Evolutionary conservation across 2,797 vertebrate genomes (phyloP), one percentile per base, ranked within the genome.

Genomic region (Xiphorhynchus erythropygius): DNA sequence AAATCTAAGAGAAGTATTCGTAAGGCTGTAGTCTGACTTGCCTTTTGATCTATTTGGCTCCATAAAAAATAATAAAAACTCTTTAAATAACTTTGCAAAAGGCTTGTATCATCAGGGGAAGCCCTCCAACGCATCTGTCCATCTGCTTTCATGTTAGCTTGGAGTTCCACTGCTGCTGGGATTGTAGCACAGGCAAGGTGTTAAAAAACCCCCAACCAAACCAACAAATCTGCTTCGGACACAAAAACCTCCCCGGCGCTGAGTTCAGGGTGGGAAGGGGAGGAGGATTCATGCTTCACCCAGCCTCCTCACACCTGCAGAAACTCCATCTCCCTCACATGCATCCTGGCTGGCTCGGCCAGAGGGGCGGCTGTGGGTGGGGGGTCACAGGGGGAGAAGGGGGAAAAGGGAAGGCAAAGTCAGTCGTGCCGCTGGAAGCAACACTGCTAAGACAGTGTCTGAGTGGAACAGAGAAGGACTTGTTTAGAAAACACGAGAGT

Each of bases 381-480:
- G 46, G 28, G 52, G 11, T n/a, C 25, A 32, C 65, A 24, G 59
- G 24, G 57, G 65, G 17, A 28, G 37, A 49, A 49, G 52, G 85
- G 68, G 46, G 39, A 59, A 83, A 69, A 79, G 87, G 92, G 68
- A 89, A 95, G 89, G 93, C 18, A 3, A 90, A 93, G 84, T 68
- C 89, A 78, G 71, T 30, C 4, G 25, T 18, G 89, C n/a, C 60
- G 35, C 89, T n/a, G 69, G 77, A 42, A 81, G 93, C 75, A 68
- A 92, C 81, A 5, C 11, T 37, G 75, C 87, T 71, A 33, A 75
- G 86, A 93, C 85, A 85, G 79, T 42, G 80, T 93, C 89, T 21
- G 91, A 93, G 95, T 70, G 90, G 94, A 46, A 93, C 71, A 85
- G 91, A 96, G 86, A 71, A 94, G 94, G 92, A 87, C 91, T 91